Base-by-base conservation (phyloP, 2,888 invertebrate species). In the Temnothorax ravouxi region DNA sequence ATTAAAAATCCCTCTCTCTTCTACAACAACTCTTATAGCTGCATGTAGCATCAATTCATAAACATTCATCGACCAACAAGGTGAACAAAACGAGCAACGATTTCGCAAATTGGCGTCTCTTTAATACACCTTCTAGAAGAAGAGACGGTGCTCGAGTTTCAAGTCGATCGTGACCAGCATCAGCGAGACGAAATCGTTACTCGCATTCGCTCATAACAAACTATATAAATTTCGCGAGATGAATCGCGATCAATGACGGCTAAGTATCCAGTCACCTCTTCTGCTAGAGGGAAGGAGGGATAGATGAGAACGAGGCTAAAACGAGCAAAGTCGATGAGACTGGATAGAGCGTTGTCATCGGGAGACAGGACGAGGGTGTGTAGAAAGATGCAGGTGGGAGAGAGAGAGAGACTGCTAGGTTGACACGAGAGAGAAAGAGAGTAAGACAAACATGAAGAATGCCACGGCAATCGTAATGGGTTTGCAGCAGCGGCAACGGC, bases 381-480 rank as follows among this genome's bases (percentile, higher is more conserved):
- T 71, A 79, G 59, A 21, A 61, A 25, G 41, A 29, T 50, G 66
- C 41, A 25, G 54, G 59, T 21, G 47, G 64, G 21, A 34, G 52
- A 25, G 41, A 8, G 38, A 38, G 6, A 8, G 34, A 6, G 44
- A 44, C 18, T n/a, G n/a, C n/a, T 4, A 64, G 21, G 2, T 41
- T 41, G 9, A 76, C 25, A 29, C 5, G 38, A 59, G 38, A 54
- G 44, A 61, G 61, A 72, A 38, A 38, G 44, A 29, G 13, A 67
- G 29, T 15, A 29, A 34, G 67, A 62, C 44, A 74, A 86, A 84
- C 59, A 67, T 66, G 85, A 88, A 88, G 90, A 89, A 90, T 90
- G 84, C 88, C 84, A 85, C 85, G 80, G 87, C 77, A 85, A 80
- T 90, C 86, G 90, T 90, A 90, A 90, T 90, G 89, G 90, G 84